A percentile compares a stretch with the other conserved stretches of the same genome.
These are phyloP conservation scores for Pterostichus madidus DNA, from an alignment of 2,888 invertebrate genomes.

Conservation along the genomic window DNA sequence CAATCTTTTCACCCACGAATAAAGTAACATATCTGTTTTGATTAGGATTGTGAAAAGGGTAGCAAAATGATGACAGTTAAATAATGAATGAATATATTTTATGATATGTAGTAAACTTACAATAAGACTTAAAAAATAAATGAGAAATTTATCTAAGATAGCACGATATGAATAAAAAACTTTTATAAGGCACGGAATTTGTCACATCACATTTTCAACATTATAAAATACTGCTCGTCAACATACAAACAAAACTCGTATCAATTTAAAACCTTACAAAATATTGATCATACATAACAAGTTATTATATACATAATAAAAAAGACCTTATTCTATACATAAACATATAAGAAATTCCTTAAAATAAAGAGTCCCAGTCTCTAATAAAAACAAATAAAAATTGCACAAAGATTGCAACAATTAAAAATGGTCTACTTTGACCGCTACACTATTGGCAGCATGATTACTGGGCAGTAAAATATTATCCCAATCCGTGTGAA, in stretches of 20 bases:
- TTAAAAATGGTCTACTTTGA: conserved; percentile 94
- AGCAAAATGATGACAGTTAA: conserved; percentile 2
- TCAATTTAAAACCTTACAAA: conserved; percentile 36
- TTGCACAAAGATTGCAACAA: conserved; percentile 51
- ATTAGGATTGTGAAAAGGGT: too few species aligned
- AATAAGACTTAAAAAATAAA: conserved; percentile 42
- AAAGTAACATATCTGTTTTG: too few species aligned
- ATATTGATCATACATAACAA: conserved; percentile 45
- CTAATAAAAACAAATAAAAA: conserved; percentile 24
- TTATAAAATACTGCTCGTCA: conserved; percentile 16
- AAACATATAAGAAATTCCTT: conserved; percentile 23
- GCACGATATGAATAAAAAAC: conserved; percentile 27
- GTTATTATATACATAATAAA: conserved; percentile 34
- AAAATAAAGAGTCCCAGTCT: conserved; percentile 15
- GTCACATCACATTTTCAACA: conserved; percentile 38
- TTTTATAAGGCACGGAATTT: conserved; percentile 45
- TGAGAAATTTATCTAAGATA: conserved; percentile 40
- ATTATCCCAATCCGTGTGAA: conserved; percentile 92
- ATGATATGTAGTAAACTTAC: conserved; percentile 51
- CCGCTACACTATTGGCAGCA: conserved; percentile 92
- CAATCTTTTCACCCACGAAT: too few species aligned
- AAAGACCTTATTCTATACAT: conserved; percentile 32
- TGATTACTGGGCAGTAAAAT: conserved; percentile 90
- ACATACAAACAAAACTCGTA: conserved; percentile 15
- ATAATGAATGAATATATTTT: conserved; percentile 55